These are phyloP conservation scores for Malaclemys terrapin DNA, from an alignment of 2,113 vertebrate species.

Conservation along the genomic window DNA sequence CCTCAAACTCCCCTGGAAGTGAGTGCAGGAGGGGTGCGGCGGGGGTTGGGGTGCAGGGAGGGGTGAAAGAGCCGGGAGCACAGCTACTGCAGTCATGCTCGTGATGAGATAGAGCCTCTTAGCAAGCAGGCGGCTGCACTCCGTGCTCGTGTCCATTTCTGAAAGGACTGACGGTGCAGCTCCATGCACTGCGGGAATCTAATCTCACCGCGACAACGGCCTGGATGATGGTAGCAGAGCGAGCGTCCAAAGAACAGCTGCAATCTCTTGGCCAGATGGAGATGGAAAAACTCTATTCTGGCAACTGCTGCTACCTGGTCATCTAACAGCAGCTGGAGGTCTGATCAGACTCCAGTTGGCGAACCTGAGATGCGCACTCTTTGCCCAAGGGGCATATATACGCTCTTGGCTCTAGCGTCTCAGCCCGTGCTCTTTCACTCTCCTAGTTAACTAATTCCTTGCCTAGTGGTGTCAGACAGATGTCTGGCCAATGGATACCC, in stretches of 20 bases:
- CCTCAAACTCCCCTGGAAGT: no score
- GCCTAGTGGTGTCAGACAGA: background rate
- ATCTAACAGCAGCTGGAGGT: background rate
- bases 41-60: no score
- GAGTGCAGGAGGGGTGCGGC: no score
- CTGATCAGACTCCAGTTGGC: background rate
- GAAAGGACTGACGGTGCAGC: background rate
- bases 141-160: background rate
- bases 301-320: background rate
- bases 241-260: background rate
- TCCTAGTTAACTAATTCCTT: background rate
- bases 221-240: background rate
- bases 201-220: background rate
- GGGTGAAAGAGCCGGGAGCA: no score
- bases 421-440: background rate
- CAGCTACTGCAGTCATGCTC: no score
- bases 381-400: no score
- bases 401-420: background rate
- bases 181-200: background rate
- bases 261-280: background rate
- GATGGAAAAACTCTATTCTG: background rate
- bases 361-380: no score
- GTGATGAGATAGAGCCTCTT: no score
- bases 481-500: background rate
- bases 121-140: background rate